Conservation (phyloP, 2,888 invertebrate genomes). For the Drosophila multiciliata region DNA sequence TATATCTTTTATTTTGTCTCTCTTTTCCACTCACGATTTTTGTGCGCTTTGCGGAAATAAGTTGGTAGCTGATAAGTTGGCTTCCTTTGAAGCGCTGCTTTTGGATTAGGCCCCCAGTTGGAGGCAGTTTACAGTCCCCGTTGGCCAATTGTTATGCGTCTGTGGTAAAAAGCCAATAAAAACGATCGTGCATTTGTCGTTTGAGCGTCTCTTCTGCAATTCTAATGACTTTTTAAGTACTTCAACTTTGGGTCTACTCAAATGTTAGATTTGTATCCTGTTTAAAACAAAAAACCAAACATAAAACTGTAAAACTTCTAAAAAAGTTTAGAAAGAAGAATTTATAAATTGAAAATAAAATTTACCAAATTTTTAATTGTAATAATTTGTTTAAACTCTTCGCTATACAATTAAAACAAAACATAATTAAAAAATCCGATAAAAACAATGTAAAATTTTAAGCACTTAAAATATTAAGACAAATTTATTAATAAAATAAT, state of each 20-base stretch:
- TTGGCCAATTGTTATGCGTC: constrained; percentile 54
- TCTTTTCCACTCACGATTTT: background rate
- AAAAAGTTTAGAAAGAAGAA: no score
- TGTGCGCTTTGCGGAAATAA: constrained; percentile 54
- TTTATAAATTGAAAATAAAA: no score
- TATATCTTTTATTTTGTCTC: background rate
- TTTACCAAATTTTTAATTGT: no score
- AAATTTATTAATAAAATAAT: no score
- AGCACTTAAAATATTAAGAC: background rate
- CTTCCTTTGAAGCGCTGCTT: constrained; percentile 14
- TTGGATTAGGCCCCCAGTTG: constrained; percentile 1
- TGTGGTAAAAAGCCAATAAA: constrained; percentile 50
- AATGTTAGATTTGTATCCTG: background rate
- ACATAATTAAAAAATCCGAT: no score
- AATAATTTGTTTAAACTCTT: no score
- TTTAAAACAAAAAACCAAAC: background rate
- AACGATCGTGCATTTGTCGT: constrained; percentile 47
- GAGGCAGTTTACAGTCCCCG: background rate
- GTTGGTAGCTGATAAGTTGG: constrained; percentile 44
- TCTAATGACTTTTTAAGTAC: constrained; percentile 46
- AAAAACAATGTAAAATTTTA: background rate
- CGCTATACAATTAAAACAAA: no score
- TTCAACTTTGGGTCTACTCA: background rate
- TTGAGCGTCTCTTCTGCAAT: constrained; percentile 47
- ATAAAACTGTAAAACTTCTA: no score